Base-by-base conservation (phyloP, 2,113 vertebrate genomes). In the Xiphias gladius region DNA sequence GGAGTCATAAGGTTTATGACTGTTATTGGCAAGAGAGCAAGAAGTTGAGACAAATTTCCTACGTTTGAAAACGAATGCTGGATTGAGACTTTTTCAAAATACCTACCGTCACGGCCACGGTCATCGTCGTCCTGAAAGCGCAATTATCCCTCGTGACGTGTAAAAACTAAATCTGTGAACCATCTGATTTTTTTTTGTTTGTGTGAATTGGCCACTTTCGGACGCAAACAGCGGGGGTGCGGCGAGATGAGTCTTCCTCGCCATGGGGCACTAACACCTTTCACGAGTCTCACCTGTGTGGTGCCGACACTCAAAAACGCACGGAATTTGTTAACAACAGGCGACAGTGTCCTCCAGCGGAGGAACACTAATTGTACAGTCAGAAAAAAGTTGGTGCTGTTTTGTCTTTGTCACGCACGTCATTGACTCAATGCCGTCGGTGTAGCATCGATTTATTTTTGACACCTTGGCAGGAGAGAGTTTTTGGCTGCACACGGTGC, bases 101-200 rank as follows among this genome's bases (percentile, higher is more conserved):
- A n/a, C n/a, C n/a, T n/a, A n/a, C 58, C 12, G 73, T 39, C 13
- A 28, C 8, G 54, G 59, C 22, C 54, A 48, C 16, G 12, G 55
- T 55, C 46, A 13, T 46, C 57, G 1, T 57, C 13, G 19, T 46
- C 9, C 43, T 1, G 9, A 9, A 41, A 16, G 43, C 41, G 67
- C 74, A 85, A 89, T 88, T 79, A 85, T 43, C 73, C 80, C 70
- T 80, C 78, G 75, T 70, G 83, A 79, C 57, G 85, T 24, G 83
- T 76, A 66, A 41, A n/a, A 65, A 65, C 65, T 71, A 69, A 85
- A 66, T 67, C 54, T 73, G 59, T 22, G 88, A 89, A 70, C 3
- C 67, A 64, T 82, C 81, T 22, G 75, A 88, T 82, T 83, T 68
- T 70, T 39, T 72, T 12, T 39, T n/a, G n/a, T n/a, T n/a, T n/a